These are phyloP conservation scores for Neopipo cinnamomea DNA, from an alignment of 2,113 vertebrate genomes.

Conservation along the genomic window DNA sequence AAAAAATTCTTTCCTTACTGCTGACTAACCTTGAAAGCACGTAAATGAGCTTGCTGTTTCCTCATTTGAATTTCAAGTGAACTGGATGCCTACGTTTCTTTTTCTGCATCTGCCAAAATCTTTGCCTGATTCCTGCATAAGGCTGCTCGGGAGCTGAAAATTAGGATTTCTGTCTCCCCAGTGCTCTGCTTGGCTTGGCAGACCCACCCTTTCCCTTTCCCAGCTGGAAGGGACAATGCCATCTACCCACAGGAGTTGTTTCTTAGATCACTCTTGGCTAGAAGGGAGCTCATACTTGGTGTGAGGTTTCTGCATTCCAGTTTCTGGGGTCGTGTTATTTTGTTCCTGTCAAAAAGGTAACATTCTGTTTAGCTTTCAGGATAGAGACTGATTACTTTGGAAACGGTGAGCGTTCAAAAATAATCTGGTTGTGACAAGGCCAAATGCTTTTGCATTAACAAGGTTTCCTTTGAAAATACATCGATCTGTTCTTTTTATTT, in stretches of 20 bases:
- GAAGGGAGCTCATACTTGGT: not conserved
- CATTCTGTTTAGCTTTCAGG: not conserved
- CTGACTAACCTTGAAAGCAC: slow-evolving; percentile 13
- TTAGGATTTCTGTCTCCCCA: not conserved
- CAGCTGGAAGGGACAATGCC: not conserved
- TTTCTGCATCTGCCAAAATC: not conserved
- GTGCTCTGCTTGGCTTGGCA: not conserved
- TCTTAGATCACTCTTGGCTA: rapidly evolving
- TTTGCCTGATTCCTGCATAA: not conserved
- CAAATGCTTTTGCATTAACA: not conserved
- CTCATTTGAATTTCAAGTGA: slow-evolving; percentile 37
- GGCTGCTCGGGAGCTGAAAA: not conserved
- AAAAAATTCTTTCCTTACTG: not conserved
- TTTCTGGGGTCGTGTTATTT: not conserved
- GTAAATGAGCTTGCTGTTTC: not conserved
- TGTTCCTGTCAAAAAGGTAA: not conserved
- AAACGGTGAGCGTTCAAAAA: not conserved
- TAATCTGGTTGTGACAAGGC: not conserved
- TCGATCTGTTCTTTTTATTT: slow-evolving; percentile 4
- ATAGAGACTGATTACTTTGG: not conserved
- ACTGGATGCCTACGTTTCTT: not conserved
- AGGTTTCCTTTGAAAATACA: not conserved
- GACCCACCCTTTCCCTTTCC: not conserved
- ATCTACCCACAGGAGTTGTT: not conserved
- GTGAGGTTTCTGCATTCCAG: not conserved